These are phyloP conservation scores for Clunio marinus DNA, from an alignment of 2,888 invertebrate species.

Conservation along the genomic window DNA sequence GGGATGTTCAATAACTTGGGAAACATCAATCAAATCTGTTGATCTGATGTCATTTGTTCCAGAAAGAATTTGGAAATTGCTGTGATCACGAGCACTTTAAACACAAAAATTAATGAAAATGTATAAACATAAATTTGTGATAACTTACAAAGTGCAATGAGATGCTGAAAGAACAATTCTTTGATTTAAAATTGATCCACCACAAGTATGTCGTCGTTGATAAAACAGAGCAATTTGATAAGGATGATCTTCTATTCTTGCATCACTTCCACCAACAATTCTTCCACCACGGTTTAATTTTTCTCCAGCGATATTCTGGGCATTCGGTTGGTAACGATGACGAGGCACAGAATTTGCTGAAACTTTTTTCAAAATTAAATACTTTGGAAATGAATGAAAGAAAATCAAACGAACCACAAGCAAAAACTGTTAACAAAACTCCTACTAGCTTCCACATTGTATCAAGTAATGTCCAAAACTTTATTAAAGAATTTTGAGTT, in stretches of 20 bases:
- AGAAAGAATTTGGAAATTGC: not conserved
- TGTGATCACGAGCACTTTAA: not conserved
- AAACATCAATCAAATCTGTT: not conserved
- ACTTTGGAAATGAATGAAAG: not conserved
- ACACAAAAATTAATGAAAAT: no score
- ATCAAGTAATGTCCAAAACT: not conserved
- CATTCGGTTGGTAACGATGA: slow-evolving; percentile 4
- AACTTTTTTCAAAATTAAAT: not conserved
- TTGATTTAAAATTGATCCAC: slow-evolving; percentile 14
- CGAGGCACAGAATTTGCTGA: not conserved
- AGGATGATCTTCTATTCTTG: slow-evolving; percentile 11
- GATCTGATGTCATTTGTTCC: not conserved
- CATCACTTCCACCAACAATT: slow-evolving; percentile 23
- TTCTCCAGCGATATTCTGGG: not conserved
- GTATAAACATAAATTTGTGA: no score
- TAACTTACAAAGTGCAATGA: slow-evolving; percentile 24
- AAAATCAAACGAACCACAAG: not conserved
- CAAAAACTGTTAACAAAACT: not conserved
- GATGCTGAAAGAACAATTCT: slow-evolving; percentile 22
- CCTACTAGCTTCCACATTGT: not conserved
- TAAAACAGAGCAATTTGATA: slow-evolving; percentile 1
- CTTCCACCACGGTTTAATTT: not conserved
- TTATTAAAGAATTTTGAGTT: no score
- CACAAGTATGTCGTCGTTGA: slow-evolving; percentile 1
- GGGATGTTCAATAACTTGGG: not conserved